Percentiles rank a stretch among this genome's conserved stretches.
These are phyloP conservation scores for Pachymerium ferrugineum DNA, from an alignment of 2,888 invertebrate genomes.

Conservation along the genomic window DNA sequence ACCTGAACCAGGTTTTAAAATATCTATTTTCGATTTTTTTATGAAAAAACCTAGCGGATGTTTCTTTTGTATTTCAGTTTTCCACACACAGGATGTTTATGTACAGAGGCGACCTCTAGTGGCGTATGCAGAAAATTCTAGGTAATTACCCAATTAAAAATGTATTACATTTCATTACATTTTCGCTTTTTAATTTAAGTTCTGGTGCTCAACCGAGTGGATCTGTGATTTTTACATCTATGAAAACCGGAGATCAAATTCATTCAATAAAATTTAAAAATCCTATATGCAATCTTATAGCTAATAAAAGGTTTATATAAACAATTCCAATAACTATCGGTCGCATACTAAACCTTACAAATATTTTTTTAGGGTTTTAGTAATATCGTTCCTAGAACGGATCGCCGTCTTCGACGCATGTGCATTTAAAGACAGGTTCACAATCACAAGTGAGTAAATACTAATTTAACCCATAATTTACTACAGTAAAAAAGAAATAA, in stretches of 20 bases:
- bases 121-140: constrained; percentile 80
- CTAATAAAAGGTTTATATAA: constrained; percentile 61
- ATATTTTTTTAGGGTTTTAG: constrained; percentile 60
- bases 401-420: constrained; percentile 87
- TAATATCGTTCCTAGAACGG: constrained; percentile 80
- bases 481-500: too few relatives aligned
- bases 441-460: constrained; percentile 63
- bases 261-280: constrained; percentile 90
- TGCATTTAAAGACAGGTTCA: constrained; percentile 76
- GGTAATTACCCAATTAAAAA: constrained; percentile 48
- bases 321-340: not conserved
- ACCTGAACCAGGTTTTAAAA: constrained; percentile 54
- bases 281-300: constrained; percentile 76
- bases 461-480: constrained; percentile 16
- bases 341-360: too few relatives aligned
- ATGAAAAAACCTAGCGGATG: not conserved
- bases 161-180: not conserved
- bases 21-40: too few relatives aligned
- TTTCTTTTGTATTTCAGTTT: constrained; percentile 41
- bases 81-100: constrained; percentile 61
- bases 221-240: constrained; percentile 75
- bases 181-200: constrained; percentile 39
- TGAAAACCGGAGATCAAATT: constrained; percentile 73
- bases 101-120: constrained; percentile 77
- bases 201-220: constrained; percentile 65